Base-by-base conservation (phyloP, 2,113 vertebrate species). In the Eudyptes chrysolophus region DNA sequence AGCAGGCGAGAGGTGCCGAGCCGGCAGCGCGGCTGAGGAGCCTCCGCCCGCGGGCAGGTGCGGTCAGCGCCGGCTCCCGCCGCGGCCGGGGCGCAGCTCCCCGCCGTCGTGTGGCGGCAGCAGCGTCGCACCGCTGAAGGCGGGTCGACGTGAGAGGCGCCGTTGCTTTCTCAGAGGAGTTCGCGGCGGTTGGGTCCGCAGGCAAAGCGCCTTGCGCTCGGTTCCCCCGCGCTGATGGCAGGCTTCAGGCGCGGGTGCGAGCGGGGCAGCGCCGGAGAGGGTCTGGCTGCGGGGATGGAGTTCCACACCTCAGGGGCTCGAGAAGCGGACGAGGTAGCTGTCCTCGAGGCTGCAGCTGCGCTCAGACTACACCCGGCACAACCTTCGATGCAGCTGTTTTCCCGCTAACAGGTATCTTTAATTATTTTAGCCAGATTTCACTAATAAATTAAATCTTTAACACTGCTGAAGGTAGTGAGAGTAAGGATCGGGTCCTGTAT, bases 101-200 rank as follows among this genome's bases (percentile, higher is more conserved):
- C 20, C 16, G 48, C 68, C 34, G 6, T 14, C 29, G 49, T 19
- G 2, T 19, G 2, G 27, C 36, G 3, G 65, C 42, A 25, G 42
- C 42, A 16, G 20, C 24, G 8, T 8, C 11, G 51, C 21, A 11
- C 4, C 21, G 16, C 71, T 3, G 38, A 19, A 11, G 2, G 2
- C 15, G 6, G 36, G 0, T 32, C 2, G 5, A 16, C 27, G n/a
- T 2, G 58, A 51, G 58, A 6, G 44, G 12, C 15, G 15, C 14
- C 4, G 76, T 1, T 4, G 51, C 18, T 22, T 19, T 29, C 29
- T 22, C 7, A 2, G 52, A 13, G 38, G 38, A 13, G 7, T 8
- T 4, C 3, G 22, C 13, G 10, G 2, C 49, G 10, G 58, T 7
- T 17, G 69, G 42, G 58, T 42, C 42, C 6, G 42, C 6, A 42